These are phyloP conservation scores for Ailuropoda melanoleuca DNA, from an alignment of 2,113 vertebrate species.

Conservation along the genomic window DNA sequence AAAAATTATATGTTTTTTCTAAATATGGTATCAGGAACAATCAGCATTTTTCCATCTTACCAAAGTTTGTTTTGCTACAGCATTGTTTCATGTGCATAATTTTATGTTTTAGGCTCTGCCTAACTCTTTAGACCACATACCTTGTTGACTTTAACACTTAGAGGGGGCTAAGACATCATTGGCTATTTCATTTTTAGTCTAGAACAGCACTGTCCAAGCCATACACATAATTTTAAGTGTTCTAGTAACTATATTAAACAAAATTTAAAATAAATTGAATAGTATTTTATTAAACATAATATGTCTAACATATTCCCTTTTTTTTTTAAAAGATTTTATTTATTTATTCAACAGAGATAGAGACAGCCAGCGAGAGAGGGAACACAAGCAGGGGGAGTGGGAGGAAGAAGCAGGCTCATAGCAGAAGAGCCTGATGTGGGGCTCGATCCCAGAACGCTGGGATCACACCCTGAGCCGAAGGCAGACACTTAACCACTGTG, in stretches of 20 bases:
- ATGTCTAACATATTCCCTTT: background rate
- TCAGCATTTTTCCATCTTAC: background rate
- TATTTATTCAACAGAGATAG: too few relatives aligned
- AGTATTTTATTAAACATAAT: background rate
- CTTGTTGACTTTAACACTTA: background rate
- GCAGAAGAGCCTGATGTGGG: too few relatives aligned
- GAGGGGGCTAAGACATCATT: background rate
- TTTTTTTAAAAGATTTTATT: too few relatives aligned
- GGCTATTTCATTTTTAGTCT: background rate
- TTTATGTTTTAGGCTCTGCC: background rate
- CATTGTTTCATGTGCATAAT: background rate
- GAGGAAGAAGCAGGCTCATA: too few relatives aligned
- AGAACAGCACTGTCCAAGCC: background rate
- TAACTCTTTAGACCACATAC: background rate
- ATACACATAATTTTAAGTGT: background rate
- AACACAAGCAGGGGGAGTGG: too few relatives aligned
- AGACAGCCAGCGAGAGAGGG: too few relatives aligned
- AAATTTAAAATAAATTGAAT: background rate
- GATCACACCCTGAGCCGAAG: too few relatives aligned
- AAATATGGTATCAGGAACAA: background rate
- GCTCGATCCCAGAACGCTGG: too few relatives aligned
- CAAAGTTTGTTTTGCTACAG: background rate
- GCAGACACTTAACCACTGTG: too few relatives aligned
- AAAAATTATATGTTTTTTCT: background rate
- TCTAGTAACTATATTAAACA: background rate